phyloP scores from a whole-genome alignment of 2,113 vertebrate species.

The Myrmecophaga tridactyla region DNA sequence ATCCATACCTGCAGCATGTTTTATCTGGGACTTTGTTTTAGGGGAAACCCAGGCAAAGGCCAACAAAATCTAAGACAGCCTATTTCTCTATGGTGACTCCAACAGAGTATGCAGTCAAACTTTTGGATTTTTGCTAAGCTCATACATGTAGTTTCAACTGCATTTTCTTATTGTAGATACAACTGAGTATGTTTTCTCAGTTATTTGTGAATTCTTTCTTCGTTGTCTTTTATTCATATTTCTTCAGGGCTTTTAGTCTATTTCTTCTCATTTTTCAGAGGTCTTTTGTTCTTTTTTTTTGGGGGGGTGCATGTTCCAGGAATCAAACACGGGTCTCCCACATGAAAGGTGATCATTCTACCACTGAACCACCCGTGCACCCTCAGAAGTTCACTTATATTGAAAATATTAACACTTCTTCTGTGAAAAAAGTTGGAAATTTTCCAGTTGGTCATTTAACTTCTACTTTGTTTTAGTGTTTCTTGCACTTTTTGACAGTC shows the following conservation, averaged over 20 bases:
- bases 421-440: not conserved
- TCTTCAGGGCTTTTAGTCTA: not conserved
- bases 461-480: not conserved
- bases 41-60: not conserved
- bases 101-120: not conserved
- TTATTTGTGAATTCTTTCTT: not conserved
- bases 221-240: not conserved
- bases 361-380: no score
- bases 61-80: not conserved
- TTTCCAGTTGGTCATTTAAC: not conserved
- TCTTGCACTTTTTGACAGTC: not conserved
- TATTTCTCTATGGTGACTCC: not conserved
- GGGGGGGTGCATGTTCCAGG: no score
- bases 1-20: not conserved
- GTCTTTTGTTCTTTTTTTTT: not conserved
- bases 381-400: not conserved
- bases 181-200: not conserved
- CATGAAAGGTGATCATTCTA: no score
- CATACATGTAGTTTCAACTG: not conserved
- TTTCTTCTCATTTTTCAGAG: not conserved
- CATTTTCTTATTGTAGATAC: not conserved
- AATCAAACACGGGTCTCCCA: no score
- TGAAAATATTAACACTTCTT: not conserved
- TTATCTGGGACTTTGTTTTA: not conserved
- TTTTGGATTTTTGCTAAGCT: not conserved